Conservation (phyloP, 2,797 vertebrate species). For the Setipinna tenuifilis region DNA sequence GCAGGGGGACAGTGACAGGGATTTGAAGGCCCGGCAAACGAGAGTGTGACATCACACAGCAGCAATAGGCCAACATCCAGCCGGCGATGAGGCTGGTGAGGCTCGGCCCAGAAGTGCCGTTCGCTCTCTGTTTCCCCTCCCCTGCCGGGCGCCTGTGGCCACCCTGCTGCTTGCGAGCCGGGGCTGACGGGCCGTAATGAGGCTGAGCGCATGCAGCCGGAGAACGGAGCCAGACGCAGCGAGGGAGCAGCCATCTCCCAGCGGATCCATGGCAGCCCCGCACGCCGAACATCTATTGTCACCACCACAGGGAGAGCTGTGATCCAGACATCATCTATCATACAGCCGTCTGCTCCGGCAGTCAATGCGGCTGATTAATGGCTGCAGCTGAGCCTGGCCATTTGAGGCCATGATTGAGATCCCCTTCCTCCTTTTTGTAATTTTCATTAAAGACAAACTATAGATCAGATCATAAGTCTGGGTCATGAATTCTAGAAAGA, state of each 20-base stretch:
- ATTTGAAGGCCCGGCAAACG: background rate
- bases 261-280: slow-evolving; percentile 38
- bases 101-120: background rate
- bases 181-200: slow-evolving; percentile 44
- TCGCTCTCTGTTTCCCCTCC: background rate
- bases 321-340: slow-evolving; percentile 44
- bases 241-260: slow-evolving; percentile 37
- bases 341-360: slow-evolving; percentile 45
- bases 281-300: slow-evolving; percentile 29
- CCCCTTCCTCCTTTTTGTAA: slow-evolving; percentile 19
- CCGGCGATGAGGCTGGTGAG: background rate
- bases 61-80: background rate
- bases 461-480: slow-evolving; percentile 41
- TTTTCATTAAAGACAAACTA: slow-evolving; percentile 41
- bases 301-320: slow-evolving; percentile 43
- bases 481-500: background rate
- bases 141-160: background rate
- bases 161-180: slow-evolving; percentile 43
- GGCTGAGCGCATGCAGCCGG: slow-evolving; percentile 46
- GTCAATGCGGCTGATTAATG: slow-evolving; percentile 51
- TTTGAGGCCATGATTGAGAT: slow-evolving; percentile 42
- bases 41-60: background rate
- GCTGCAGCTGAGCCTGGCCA: slow-evolving; percentile 33
- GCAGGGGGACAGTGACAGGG: background rate
- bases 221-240: slow-evolving; percentile 37